Evolutionary conservation across 1,140 invertebrate species (phyloP).

Genomic region (Psilanteris sp.): DNA sequence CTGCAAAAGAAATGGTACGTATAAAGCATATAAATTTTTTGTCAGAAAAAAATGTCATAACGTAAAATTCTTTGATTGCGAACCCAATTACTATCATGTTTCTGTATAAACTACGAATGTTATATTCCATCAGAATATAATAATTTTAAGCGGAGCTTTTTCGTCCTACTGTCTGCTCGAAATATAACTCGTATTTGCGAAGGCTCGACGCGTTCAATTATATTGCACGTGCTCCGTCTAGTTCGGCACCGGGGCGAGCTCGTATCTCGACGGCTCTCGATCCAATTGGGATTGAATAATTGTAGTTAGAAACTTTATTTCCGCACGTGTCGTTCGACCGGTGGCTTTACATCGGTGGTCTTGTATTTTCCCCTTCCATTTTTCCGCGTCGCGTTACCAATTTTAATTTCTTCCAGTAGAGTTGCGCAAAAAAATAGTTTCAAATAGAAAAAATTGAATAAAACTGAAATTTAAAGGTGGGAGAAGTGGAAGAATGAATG

Average conservation of each 20-base stretch:
- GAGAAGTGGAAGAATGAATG: no score
- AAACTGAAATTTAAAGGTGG: no score
- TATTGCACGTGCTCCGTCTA: slow-evolving; percentile 51
- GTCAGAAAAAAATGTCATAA: neutral
- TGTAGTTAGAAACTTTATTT: slow-evolving; percentile 60
- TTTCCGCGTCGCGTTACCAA: slow-evolving; percentile 41
- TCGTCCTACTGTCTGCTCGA: slow-evolving; percentile 32
- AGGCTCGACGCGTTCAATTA: slow-evolving; percentile 54
- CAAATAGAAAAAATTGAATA: neutral
- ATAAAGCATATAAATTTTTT: no score
- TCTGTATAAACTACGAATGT: slow-evolving; percentile 33
- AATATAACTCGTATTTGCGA: slow-evolving; percentile 57
- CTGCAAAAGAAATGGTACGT: no score
- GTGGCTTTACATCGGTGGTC: slow-evolving; percentile 29
- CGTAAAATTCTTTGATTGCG: neutral
- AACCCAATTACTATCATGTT: slow-evolving; percentile 24
- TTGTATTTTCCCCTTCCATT: slow-evolving; percentile 16
- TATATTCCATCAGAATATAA: slow-evolving; percentile 44
- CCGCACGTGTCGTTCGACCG: slow-evolving; percentile 43
- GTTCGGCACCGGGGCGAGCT: slow-evolving; percentile 37
- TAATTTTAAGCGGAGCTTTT: slow-evolving; percentile 44
- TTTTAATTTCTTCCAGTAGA: slow-evolving; percentile 44
- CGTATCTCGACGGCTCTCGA: slow-evolving; percentile 48
- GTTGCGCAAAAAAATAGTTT: slow-evolving; percentile 5
- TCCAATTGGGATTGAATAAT: slow-evolving; percentile 57